Evolutionary conservation across 2,113 vertebrate species (phyloP).

Genomic region (Panurus biarmicus): DNA sequence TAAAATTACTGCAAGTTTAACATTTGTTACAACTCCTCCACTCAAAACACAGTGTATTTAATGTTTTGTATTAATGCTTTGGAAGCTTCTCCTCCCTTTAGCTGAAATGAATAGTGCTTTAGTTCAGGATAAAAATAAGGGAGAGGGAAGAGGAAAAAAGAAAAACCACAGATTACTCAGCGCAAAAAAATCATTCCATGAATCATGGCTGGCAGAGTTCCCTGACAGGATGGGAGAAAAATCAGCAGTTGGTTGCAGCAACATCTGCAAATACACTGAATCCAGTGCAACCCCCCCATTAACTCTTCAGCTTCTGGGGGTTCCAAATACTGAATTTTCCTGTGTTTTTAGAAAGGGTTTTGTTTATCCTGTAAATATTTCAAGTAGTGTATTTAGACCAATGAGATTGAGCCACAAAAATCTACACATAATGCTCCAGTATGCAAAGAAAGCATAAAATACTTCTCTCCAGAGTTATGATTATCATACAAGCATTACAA

Average conservation of each 20-base stretch:
- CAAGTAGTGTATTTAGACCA: background rate
- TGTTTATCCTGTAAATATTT: background rate
- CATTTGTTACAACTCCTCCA: background rate
- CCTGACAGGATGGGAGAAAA: constrained; percentile 65
- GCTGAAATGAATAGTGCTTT: constrained; percentile 62
- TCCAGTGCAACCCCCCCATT: constrained; percentile 39
- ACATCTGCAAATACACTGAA: constrained; percentile 72
- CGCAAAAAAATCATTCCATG: constrained; percentile 77
- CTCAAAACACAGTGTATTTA: constrained; percentile 31
- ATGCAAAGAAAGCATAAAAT: background rate
- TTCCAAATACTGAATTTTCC: background rate
- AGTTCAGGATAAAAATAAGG: constrained; percentile 58
- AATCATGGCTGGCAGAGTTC: constrained; percentile 74
- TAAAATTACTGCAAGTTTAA: background rate
- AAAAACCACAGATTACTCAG: constrained; percentile 77
- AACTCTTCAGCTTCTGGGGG: constrained; percentile 55
- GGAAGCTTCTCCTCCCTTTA: constrained; percentile 34
- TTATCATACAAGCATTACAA: background rate
- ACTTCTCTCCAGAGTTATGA: background rate
- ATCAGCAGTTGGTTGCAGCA: constrained; percentile 58
- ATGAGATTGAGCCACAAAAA: background rate
- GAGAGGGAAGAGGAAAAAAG: constrained; percentile 52
- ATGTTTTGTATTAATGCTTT: constrained; percentile 45
- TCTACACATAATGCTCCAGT: background rate
- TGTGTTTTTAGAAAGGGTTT: background rate